A percentile compares a stretch with the other conserved stretches of the same genome.
Conservation (phyloP, 2,797 vertebrate genomes). For the Anguilla obscura region DNA sequence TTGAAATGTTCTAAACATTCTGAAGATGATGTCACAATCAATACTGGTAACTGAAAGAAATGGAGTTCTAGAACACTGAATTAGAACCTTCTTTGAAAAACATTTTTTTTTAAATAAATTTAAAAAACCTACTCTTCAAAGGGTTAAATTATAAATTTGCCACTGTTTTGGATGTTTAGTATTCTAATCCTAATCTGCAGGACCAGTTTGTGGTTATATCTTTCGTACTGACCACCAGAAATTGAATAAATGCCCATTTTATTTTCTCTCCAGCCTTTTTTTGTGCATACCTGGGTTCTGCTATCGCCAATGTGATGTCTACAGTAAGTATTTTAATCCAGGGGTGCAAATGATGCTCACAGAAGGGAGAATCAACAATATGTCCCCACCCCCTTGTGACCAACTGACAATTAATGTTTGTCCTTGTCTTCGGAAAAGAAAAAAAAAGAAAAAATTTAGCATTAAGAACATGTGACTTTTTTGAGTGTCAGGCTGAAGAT, state of each 20-base stretch:
- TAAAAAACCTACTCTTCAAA: too few species aligned
- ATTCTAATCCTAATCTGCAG: not conserved
- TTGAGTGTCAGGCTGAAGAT: not conserved
- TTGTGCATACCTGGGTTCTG: slow-evolving; percentile 87
- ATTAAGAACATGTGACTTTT: not conserved
- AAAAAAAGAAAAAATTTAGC: not conserved
- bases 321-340: slow-evolving; percentile 68
- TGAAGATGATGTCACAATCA: not conserved
- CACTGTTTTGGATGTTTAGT: slow-evolving; percentile 25
- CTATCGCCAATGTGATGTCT: slow-evolving; percentile 81
- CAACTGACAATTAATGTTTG: not conserved
- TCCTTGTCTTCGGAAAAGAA: not conserved
- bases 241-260: slow-evolving; percentile 1
- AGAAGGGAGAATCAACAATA: not conserved
- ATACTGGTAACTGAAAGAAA: not conserved
- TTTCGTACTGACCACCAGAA: not conserved
- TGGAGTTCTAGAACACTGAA: not conserved
- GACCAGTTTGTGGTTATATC: not conserved
- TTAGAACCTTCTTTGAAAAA: not conserved
- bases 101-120: not conserved
- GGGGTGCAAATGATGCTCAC: not conserved
- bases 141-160: not conserved
- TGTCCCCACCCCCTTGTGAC: not conserved
- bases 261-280: slow-evolving; percentile 79
- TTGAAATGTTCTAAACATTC: not conserved